A percentile compares a stretch with the other conserved stretches of the same genome.
These are phyloP conservation scores for Rhopalosiphum maidis DNA, from an alignment of 1,140 invertebrate genomes.

Conservation along the genomic window DNA sequence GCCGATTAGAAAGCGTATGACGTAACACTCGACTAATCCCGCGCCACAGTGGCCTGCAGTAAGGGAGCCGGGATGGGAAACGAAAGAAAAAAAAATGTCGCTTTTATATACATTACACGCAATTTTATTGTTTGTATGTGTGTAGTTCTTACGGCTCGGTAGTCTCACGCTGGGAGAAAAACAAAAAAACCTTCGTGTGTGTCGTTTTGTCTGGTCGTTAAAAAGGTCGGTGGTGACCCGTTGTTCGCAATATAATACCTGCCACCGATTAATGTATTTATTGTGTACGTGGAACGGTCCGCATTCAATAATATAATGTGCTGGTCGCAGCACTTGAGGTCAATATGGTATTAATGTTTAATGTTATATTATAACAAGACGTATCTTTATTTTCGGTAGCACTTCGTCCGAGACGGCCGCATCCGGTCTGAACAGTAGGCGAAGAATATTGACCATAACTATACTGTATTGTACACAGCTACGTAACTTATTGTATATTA, in stretches of 20 bases:
- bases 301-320: neutral
- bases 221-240: neutral
- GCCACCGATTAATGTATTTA: neutral
- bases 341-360: neutral
- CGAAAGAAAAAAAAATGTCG: neutral
- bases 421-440: neutral
- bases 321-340: neutral
- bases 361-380: neutral
- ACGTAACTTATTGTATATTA: neutral
- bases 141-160: neutral
- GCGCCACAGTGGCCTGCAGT: neutral
- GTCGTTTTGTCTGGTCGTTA: neutral
- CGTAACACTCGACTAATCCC: neutral
- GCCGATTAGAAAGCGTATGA: slow-evolving; percentile 28
- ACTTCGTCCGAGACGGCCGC: neutral
- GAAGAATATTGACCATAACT: neutral
- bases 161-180: slow-evolving; percentile 2
- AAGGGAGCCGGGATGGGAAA: neutral
- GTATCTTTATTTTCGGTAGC: slow-evolving; percentile 1
- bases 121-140: slow-evolving; percentile 2
- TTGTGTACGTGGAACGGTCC: neutral
- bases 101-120: neutral
- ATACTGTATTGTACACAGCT: neutral
- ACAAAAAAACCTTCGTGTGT: neutral
- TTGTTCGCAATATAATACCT: neutral